Evolutionary conservation across 1,140 invertebrate species (phyloP).

Genomic region (Pantala flavescens): DNA sequence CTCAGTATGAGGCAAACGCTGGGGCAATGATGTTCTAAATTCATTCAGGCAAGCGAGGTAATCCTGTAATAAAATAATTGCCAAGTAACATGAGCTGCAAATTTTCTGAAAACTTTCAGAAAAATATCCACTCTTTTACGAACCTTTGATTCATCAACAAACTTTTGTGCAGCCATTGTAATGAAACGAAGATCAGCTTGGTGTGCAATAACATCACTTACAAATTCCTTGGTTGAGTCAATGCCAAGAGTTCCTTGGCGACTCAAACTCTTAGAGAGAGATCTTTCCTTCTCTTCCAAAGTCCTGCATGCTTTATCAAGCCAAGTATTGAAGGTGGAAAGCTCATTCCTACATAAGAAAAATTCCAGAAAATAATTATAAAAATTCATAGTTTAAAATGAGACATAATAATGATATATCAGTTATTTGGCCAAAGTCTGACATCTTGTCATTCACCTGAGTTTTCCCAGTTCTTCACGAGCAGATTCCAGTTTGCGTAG

Average conservation of each 20-base stretch:
- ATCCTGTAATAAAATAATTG: conserved; percentile 39
- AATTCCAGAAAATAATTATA: conserved; percentile 18
- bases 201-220: conserved; percentile 88
- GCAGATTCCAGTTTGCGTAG: conserved; percentile 64
- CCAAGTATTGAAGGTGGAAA: conserved; percentile 75
- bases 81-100: conserved; percentile 15
- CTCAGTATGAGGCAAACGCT: conserved; percentile 64
- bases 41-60: conserved; percentile 73
- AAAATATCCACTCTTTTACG: conserved; percentile 18
- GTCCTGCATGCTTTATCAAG: conserved; percentile 64
- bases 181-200: conserved; percentile 90
- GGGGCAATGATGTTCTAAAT: conserved; percentile 68
- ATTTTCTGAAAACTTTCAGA: neutral
- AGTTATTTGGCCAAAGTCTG: neutral
- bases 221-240: conserved; percentile 71
- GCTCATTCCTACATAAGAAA: conserved; percentile 47
- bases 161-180: conserved; percentile 89
- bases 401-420: neutral
- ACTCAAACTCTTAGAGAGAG: conserved; percentile 49
- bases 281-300: conserved; percentile 77
- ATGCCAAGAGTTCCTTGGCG: conserved; percentile 31
- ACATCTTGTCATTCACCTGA: conserved; percentile 43
- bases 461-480: conserved; percentile 78
- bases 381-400: neutral
- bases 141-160: conserved; percentile 82